Percentiles rank a stretch among this genome's conserved stretches.
Conservation (phyloP, 1,140 invertebrate species). For the Zeugodacus cucurbitae region DNA sequence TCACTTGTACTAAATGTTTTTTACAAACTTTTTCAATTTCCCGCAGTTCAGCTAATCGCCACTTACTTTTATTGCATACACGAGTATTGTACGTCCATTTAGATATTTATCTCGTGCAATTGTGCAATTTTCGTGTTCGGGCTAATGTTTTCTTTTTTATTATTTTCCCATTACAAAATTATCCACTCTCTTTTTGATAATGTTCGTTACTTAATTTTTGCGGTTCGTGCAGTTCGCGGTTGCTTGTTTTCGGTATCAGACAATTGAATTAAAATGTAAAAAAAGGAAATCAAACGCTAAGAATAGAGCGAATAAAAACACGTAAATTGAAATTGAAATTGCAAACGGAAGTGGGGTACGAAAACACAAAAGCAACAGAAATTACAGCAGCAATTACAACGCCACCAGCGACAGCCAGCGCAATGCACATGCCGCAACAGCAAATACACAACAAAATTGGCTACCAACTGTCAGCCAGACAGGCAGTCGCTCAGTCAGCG, state of each 20-base stretch:
- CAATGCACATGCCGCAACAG: background rate
- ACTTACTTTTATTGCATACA: slow-evolving; percentile 3
- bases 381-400: slow-evolving; percentile 28
- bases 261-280: background rate
- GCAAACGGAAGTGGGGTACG: slow-evolving; percentile 32
- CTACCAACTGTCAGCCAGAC: background rate
- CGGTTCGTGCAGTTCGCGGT: too few relatives aligned
- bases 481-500: background rate
- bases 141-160: background rate
- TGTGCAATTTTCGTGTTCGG: slow-evolving; percentile 16
- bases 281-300: background rate
- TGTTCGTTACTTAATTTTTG: background rate
- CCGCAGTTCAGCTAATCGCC: background rate
- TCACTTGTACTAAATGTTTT: background rate
- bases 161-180: background rate
- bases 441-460: background rate
- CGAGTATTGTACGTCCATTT: background rate
- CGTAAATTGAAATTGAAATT: slow-evolving; percentile 36
- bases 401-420: background rate
- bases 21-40: slow-evolving; percentile 22
- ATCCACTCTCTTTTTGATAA: background rate
- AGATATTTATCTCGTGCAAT: background rate
- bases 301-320: slow-evolving; percentile 2
- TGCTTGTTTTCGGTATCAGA: slow-evolving; percentile 15
- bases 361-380: slow-evolving; percentile 22